Conservation (phyloP, 2,113 vertebrate genomes). For the Neodon shergylaensis region DNA sequence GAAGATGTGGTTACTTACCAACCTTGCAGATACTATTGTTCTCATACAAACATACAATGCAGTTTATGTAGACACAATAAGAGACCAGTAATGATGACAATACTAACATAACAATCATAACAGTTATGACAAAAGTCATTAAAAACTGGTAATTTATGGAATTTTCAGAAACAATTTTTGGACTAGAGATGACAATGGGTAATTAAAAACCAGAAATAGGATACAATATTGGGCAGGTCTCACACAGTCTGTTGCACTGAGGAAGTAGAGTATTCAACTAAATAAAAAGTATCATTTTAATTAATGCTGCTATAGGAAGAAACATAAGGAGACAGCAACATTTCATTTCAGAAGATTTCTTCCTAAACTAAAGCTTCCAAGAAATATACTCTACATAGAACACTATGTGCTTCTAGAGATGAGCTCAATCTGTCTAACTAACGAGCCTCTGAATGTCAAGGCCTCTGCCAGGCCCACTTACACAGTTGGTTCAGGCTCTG, state of each 20-base stretch:
- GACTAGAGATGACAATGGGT: background rate
- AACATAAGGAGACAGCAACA: background rate
- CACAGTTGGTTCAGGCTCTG: background rate
- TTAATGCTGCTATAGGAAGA: background rate
- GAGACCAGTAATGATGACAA: background rate
- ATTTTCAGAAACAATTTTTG: background rate
- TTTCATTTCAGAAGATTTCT: slow-evolving; percentile 52
- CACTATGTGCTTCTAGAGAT: background rate
- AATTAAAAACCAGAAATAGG: background rate
- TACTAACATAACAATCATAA: background rate
- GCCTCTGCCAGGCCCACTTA: background rate
- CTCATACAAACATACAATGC: background rate
- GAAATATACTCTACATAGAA: background rate
- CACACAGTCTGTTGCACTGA: background rate
- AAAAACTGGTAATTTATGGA: background rate
- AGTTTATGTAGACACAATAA: background rate
- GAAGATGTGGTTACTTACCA: background rate
- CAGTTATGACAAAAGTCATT: background rate
- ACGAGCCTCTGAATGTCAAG: background rate
- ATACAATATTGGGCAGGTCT: background rate
- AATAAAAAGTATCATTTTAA: background rate
- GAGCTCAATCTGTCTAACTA: background rate
- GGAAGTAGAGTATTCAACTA: background rate
- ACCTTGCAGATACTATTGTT: background rate
- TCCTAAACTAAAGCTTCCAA: slow-evolving; percentile 45